Percentiles rank a stretch among this genome's conserved stretches.
phyloP scores from a whole-genome alignment of 37 sponge, comb jelly and placozoan species.

The Agelas oroides region DNA sequence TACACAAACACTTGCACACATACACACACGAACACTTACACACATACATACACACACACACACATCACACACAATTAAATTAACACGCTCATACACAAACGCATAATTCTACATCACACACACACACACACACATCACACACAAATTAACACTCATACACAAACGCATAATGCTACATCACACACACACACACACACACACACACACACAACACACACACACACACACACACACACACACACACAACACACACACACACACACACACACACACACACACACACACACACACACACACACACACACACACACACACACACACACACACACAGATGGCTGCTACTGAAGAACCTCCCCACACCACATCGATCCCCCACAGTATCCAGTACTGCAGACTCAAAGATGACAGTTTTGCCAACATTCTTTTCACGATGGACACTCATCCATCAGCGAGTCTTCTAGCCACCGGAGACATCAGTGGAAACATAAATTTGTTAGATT shows the following conservation, averaged over 20 bases:
- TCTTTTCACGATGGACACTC: constrained; percentile 48
- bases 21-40: constrained; percentile 57
- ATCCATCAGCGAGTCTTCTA: constrained; percentile 37
- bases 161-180: neutral
- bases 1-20: neutral
- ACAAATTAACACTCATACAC: constrained; percentile 64
- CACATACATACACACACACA: constrained; percentile 68
- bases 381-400: constrained; percentile 2
- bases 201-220: too few relatives aligned
- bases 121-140: constrained; percentile 66
- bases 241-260: too few relatives aligned
- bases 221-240: too few relatives aligned
- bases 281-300: constrained; percentile 47
- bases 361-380: constrained; percentile 1
- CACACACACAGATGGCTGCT: constrained; percentile 36
- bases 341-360: neutral
- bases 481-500: constrained; percentile 60
- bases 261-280: too few relatives aligned
- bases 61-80: neutral
- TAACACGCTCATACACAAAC: too few relatives aligned
- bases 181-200: neutral
- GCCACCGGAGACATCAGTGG: constrained; percentile 57
- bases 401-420: constrained; percentile 8
- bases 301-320: constrained; percentile 72
- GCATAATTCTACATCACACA: too few relatives aligned